Percentiles rank a stretch among this genome's conserved stretches.
Conservation (phyloP, 2,113 vertebrate species). For the Taurulus bubalis region DNA sequence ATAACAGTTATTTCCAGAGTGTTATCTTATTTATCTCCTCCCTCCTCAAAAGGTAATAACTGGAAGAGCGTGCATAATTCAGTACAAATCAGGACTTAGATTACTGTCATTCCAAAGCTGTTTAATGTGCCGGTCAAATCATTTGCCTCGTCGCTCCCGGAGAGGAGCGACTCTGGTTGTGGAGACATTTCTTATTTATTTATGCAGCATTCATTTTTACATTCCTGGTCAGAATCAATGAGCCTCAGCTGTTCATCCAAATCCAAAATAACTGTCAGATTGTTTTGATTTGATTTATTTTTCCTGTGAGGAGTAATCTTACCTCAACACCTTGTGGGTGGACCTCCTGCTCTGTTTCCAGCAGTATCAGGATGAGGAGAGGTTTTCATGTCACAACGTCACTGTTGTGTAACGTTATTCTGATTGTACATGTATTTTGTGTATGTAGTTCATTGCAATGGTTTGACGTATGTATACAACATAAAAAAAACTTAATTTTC, state of each 20-base stretch:
- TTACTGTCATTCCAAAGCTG: slow-evolving; percentile 55
- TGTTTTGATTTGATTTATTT: neutral
- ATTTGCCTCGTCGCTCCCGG: slow-evolving; percentile 21
- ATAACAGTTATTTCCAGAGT: slow-evolving; percentile 11
- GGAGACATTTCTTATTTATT: slow-evolving; percentile 25
- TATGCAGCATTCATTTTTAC: slow-evolving; percentile 13
- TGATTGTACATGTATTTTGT: too few relatives aligned
- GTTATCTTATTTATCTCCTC: slow-evolving; percentile 50
- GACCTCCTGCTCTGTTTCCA: neutral
- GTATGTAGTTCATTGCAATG: too few relatives aligned
- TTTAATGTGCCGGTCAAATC: slow-evolving; percentile 52
- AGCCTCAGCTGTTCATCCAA: slow-evolving; percentile 3
- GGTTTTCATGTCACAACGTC: too few relatives aligned
- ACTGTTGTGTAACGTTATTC: too few relatives aligned
- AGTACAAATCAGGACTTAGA: slow-evolving; percentile 48
- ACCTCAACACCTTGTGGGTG: neutral
- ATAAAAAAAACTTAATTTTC: too few relatives aligned
- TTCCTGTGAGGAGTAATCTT: neutral
- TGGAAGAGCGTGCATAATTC: slow-evolving; percentile 57
- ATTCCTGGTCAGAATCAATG: slow-evolving; percentile 28
- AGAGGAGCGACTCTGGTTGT: slow-evolving; percentile 3
- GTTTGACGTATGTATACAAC: too few relatives aligned
- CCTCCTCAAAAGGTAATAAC: slow-evolving; percentile 52
- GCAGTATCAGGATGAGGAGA: too few relatives aligned
- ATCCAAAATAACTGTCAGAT: neutral